Base-by-base conservation (phyloP, 2,888 invertebrate genomes). In the Eupithecia inturbata region DNA sequence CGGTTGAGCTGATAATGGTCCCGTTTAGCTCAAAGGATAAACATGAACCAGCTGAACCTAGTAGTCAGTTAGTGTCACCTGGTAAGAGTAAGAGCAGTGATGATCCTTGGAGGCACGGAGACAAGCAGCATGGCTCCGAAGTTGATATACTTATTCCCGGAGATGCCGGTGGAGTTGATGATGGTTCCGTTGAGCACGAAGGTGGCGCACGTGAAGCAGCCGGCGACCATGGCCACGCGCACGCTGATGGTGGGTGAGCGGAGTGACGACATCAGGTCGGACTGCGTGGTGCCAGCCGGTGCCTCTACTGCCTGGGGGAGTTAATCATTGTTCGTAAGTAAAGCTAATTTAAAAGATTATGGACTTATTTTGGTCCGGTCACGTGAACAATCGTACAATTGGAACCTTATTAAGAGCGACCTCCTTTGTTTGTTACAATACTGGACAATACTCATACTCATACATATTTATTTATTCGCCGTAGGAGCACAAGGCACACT, bases 131-230 rank as follows among this genome's bases (percentile, higher is more conserved):
- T 94, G 53, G 95, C 89, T 3, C 97, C 96, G 87, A 96, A 97
- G 91, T 97, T 97, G 33, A 97, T 84, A 88, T 97, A 97, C 85
- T 96, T 96, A 89, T 97, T 96, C 26, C 97, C 97, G 57, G 95
- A 95, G 67, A 98, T 91, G 28, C 95, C 95, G n/a, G 97, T 96
- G 0, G 97, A 96, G 91, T 97, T 97, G 77, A 97, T 92, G 53
- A 97, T 96, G 68, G 97, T 91, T 0, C 97, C 97, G 83, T 96
- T 97, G 89, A 96, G 97, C 16, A 97, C 96, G 81, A 97, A 96
- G 14, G 96, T 96, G 85, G 96, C 96, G 70, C 97, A 96, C 75
- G 97, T 95, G 96, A 97, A 97, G 86, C 96, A 96, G 75, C 84
- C 88, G 0, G 93, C 88, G 57, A 92, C 90, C 91, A 95, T 78